A percentile compares a stretch with the other conserved stretches of the same genome.
These are phyloP conservation scores for Pseudocheirus occidentalis DNA, from an alignment of 2,797 vertebrate species.

Conservation along the genomic window DNA sequence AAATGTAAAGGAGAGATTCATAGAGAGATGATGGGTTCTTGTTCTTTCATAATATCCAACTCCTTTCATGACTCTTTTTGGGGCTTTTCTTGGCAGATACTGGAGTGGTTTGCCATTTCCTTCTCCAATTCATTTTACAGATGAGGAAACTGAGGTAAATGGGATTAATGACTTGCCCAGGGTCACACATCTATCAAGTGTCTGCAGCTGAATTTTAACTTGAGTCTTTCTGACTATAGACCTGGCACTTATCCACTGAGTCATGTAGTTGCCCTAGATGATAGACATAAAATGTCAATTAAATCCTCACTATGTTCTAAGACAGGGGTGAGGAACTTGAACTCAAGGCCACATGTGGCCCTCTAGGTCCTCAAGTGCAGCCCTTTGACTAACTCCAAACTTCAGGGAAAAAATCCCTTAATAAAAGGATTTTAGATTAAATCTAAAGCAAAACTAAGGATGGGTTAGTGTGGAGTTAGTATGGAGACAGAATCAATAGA, in stretches of 20 bases:
- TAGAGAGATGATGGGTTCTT: not conserved
- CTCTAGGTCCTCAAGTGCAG: too few relatives aligned
- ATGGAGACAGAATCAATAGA: not conserved
- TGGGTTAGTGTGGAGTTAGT: not conserved
- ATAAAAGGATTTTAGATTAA: too few relatives aligned
- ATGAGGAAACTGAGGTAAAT: not conserved
- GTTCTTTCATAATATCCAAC: not conserved
- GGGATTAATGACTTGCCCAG: not conserved
- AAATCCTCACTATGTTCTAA: not conserved
- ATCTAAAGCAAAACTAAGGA: not conserved
- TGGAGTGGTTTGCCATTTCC: not conserved
- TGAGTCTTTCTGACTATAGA: not conserved
- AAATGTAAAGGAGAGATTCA: not conserved
- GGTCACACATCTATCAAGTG: not conserved
- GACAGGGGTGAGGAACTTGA: too few relatives aligned
- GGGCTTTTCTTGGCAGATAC: not conserved
- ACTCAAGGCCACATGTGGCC: too few relatives aligned
- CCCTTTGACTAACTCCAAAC: too few relatives aligned
- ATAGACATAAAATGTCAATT: slow-evolving; percentile 16
- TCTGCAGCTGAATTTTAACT: not conserved
- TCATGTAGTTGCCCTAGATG: not conserved
- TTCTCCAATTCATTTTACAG: not conserved
- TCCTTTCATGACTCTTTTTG: not conserved
- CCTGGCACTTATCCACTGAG: not conserved
- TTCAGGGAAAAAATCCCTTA: too few relatives aligned